phyloP scores from a whole-genome alignment of 2,797 vertebrate species.

The Atherinosoma microstoma region DNA sequence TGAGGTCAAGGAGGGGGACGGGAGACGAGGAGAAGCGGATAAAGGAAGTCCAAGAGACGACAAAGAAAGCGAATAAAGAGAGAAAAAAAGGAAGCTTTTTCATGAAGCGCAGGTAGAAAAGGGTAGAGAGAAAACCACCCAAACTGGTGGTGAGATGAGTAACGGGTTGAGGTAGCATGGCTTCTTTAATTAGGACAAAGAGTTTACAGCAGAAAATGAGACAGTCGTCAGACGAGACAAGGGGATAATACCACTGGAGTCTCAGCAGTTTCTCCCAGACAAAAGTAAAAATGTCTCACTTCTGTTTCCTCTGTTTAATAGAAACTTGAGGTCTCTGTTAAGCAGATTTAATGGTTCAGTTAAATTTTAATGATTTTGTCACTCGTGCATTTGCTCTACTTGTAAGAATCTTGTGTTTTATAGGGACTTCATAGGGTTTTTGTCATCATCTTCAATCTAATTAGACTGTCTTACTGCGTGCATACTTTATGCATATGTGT shows the following conservation, averaged over 20 bases:
- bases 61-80: not conserved
- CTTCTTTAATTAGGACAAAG: slow-evolving; percentile 60
- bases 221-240: slow-evolving; percentile 49
- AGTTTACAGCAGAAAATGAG: slow-evolving; percentile 41
- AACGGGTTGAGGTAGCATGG: slow-evolving; percentile 12
- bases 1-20: slow-evolving; percentile 31
- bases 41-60: not conserved
- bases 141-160: slow-evolving; percentile 14
- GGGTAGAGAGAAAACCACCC: not conserved
- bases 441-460: too few relatives aligned
- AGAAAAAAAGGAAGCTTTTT: not conserved
- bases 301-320: slow-evolving; percentile 18
- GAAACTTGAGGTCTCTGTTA: slow-evolving; percentile 18
- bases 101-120: not conserved
- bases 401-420: slow-evolving; percentile 37
- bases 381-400: slow-evolving; percentile 32
- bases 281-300: slow-evolving; percentile 18
- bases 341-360: slow-evolving; percentile 22
- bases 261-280: slow-evolving; percentile 22
- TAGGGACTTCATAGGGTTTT: too few relatives aligned
- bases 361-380: slow-evolving; percentile 37
- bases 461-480: too few relatives aligned
- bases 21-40: slow-evolving; percentile 46
- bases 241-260: slow-evolving; percentile 31
- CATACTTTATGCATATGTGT: too few relatives aligned